Base-by-base conservation (phyloP, 2,797 vertebrate species). In the Pseudochromis fuscus region DNA sequence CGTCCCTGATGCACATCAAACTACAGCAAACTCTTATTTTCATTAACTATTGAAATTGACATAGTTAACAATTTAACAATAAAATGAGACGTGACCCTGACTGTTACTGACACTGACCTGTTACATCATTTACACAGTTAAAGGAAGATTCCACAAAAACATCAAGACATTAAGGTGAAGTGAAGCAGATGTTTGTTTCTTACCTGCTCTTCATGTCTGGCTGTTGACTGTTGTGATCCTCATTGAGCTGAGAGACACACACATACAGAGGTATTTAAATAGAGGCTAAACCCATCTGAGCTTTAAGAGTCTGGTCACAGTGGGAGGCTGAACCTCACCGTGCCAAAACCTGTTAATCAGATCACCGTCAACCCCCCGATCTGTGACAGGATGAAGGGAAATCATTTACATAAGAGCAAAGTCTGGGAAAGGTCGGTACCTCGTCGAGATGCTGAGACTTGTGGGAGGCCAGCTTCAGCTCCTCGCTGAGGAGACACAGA, bases 161-260 rank as follows among this genome's bases (percentile, higher is more conserved):
- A 33, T 33, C 7, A 33, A 33, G 11, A 33, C 7, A 33, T 4
- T 8, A 33, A 6, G 11, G 31, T 2, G 31, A 2, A 3, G 31
- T 33, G 31, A 10, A 8, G 7, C 7, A 33, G 5, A 33, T 33
- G 31, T 33, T 7, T 8, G 27, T 25, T 13, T 60, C 94, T 91
- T 91, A 98, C 97, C 97, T 96, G 91, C 94, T 95, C 94, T 94
- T 96, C 95, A 96, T 97, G 93, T 95, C 95, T 92, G 95, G 63
- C 74, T 95, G 91, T 76, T 95, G 94, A 85, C 93, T 93, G 92
- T 91, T 94, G 52, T 21, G 56, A 3, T 83, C 83, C 23, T 82
- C 80, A 23, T 81, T 74, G 71, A 55, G 59, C 90, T 92, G 71
- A 55, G 42, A 67, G 44, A 84, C 58, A 80, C 60, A 84, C 23